A percentile compares a stretch with the other conserved stretches of the same genome.
These are phyloP conservation scores for Dendroctonus ponderosae DNA, from an alignment of 1,140 invertebrate genomes.

Conservation along the genomic window DNA sequence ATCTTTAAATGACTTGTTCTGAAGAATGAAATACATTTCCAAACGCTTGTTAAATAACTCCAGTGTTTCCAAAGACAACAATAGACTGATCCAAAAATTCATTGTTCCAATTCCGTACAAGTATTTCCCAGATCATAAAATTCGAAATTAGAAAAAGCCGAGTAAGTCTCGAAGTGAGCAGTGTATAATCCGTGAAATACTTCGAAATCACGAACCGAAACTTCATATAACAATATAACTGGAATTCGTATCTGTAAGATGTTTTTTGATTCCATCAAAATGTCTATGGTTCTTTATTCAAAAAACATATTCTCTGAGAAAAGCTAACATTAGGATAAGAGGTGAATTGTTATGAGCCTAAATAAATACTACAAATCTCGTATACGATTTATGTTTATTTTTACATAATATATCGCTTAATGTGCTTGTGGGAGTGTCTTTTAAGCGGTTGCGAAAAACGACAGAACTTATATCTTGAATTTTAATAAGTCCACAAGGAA, in stretches of 20 bases:
- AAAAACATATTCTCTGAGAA: constrained; percentile 23
- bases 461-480: background rate
- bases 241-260: constrained; percentile 19
- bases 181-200: constrained; percentile 20
- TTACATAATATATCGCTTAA: constrained; percentile 22
- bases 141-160: too few relatives aligned
- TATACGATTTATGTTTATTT: constrained; percentile 17
- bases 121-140: too few relatives aligned
- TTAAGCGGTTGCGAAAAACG: background rate
- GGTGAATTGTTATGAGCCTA: constrained; percentile 29
- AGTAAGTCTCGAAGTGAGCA: constrained; percentile 7
- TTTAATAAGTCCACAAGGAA: too few relatives aligned
- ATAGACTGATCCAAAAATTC: too few relatives aligned
- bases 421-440: constrained; percentile 13
- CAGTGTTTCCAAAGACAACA: too few relatives aligned
- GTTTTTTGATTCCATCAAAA: constrained; percentile 20
- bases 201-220: constrained; percentile 22
- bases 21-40: too few relatives aligned
- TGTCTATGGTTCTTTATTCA: constrained; percentile 18
- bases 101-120: too few relatives aligned
- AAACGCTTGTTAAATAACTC: too few relatives aligned
- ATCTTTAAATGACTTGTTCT: too few relatives aligned
- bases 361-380: constrained; percentile 22
- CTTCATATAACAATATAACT: constrained; percentile 21
- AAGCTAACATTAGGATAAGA: constrained; percentile 32